Evolutionary conservation across 2,113 vertebrate species (phyloP).

Genomic region (Argyrosomus japonicus): DNA sequence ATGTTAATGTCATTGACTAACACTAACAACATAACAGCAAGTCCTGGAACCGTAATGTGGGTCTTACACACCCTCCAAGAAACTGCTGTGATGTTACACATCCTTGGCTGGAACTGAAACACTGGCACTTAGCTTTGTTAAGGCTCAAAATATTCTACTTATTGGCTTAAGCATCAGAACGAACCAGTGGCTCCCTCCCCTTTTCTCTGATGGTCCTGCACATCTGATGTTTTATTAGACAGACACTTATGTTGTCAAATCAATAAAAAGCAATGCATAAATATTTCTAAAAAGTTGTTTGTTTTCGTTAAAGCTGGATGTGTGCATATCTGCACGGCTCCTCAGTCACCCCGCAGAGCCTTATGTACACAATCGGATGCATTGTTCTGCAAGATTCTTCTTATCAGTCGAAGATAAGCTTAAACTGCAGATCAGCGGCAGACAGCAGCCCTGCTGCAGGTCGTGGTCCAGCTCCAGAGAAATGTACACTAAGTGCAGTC

Average conservation of each 20-base stretch:
- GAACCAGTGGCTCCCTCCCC: not conserved
- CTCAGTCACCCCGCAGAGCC: constrained; percentile 64
- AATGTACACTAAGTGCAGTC: constrained; percentile 82
- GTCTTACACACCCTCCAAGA: not conserved
- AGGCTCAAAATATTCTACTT: not conserved
- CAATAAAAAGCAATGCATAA: constrained; percentile 26
- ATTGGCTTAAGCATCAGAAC: not conserved
- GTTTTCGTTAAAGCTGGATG: constrained; percentile 52
- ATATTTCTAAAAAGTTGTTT: constrained; percentile 23
- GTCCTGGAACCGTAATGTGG: not conserved
- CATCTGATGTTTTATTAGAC: not conserved
- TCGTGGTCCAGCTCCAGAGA: constrained; percentile 76
- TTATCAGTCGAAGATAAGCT: constrained; percentile 72
- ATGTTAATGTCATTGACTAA: not conserved
- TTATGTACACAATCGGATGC: constrained; percentile 65
- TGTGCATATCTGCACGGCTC: constrained; percentile 77
- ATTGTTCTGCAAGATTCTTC: constrained; percentile 76
- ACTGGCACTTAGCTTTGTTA: not conserved
- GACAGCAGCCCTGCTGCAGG: constrained; percentile 67
- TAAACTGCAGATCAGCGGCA: constrained; percentile 53
- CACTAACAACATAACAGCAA: not conserved
- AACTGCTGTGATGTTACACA: not conserved
- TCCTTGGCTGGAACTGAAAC: not conserved
- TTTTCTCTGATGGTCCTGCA: not conserved
- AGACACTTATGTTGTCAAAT: constrained; percentile 11